A percentile compares a stretch with the other conserved stretches of the same genome.
phyloP scores from a whole-genome alignment of 2,797 vertebrate genomes.

The Melanotaenia boesemani region DNA sequence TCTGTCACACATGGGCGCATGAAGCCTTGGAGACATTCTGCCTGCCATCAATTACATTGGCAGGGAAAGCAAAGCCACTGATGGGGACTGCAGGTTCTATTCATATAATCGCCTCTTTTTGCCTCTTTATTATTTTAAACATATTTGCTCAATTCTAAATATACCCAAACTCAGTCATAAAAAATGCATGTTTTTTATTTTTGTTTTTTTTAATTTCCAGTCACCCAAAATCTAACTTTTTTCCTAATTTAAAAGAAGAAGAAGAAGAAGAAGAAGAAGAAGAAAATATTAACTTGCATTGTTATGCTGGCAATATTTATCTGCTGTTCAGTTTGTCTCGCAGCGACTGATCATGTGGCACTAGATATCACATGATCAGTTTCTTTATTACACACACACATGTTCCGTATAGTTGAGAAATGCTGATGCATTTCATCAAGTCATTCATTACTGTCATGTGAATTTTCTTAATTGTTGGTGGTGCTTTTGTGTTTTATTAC shows the following conservation, averaged over 20 bases:
- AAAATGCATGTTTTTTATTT: not conserved
- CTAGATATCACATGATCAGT: constrained; percentile 63
- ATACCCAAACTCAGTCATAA: constrained; percentile 4
- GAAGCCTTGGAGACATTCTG: constrained; percentile 70
- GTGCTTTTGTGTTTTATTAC: constrained; percentile 72
- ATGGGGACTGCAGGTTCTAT: constrained; percentile 65
- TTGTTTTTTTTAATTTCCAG: not conserved
- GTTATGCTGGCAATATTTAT: constrained; percentile 51
- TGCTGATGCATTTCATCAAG: constrained; percentile 74
- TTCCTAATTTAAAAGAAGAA: constrained; percentile 38
- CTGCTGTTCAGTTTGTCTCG: constrained; percentile 68
- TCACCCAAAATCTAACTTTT: not conserved
- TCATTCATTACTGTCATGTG: constrained; percentile 81
- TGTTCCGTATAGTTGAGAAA: constrained; percentile 60
- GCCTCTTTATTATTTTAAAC: constrained; percentile 37
- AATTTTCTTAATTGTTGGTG: constrained; percentile 63
- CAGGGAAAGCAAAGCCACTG: constrained; percentile 56
- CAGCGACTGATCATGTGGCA: constrained; percentile 66
- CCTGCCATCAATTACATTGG: constrained; percentile 73
- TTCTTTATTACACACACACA: constrained; percentile 46
- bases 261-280: constrained; percentile 1
- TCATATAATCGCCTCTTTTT: constrained; percentile 24
- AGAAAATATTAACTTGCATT: too few species aligned
- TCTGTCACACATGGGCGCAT: constrained; percentile 64
- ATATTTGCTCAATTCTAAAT: constrained; percentile 27